Evolutionary conservation across 2,797 vertebrate genomes (phyloP), one percentile per base, ranked within the genome.

Genomic region (Taenioides sp.): DNA sequence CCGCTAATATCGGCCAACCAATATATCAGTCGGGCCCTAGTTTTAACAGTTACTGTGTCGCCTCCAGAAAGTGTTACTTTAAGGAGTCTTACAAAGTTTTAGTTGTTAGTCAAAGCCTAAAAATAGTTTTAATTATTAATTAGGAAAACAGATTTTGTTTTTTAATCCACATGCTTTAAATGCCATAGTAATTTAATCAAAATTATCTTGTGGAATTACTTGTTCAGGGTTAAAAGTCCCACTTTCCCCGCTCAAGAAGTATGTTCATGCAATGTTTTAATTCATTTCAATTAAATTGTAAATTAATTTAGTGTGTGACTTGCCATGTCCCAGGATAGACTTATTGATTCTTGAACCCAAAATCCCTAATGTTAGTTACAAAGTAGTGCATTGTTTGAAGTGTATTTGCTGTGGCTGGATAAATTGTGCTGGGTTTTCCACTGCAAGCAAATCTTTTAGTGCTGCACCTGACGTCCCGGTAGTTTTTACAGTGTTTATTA

Each of bases 401-500:
- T 62, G 60, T 37, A 7, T 23, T 43, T 23, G 12, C 7, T 28
- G 59, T 4, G 27, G 28, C 31, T 23, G 61, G 34, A 22, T n/a
- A 43, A 65, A 65, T 9, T 40, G 60, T 20, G 18, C n/a, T 43
- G n/a, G 4, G 3, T 34, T 22, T 63, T 43, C 40, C n/a, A n/a
- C 34, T 40, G 61, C 61, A 78, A 69, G 49, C 59, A 74, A 18
- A 2, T 17, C 67, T 74, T 66, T 57, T 73, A 80, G 54, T 34
- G 47, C 72, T 70, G 62, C 67, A 80, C 37, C 71, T 82, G 64
- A 59, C 72, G 57, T 79, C 68, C 64, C 59, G 64, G 34, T 65
- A 49, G 71, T 69, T 66, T 76, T 71, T 49, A 62, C 25, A 67
- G 17, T 71, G 60, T 77, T 78, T 79, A 59, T 67, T 78, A 77